Evolutionary conservation across 2,113 vertebrate species (phyloP).

Genomic region (Neodon shergylaensis): DNA sequence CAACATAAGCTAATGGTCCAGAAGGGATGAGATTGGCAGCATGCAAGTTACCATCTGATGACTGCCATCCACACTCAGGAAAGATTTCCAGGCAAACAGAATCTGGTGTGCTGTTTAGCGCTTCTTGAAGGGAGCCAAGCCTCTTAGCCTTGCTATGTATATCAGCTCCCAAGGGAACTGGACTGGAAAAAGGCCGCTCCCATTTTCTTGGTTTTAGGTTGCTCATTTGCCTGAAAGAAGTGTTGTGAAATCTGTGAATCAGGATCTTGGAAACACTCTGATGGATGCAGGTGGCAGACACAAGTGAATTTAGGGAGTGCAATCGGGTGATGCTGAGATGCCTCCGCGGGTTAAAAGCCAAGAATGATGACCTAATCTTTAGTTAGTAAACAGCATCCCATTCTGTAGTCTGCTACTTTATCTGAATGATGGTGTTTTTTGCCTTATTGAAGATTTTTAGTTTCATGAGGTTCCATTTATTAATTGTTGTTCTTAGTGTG

Average conservation of each 20-base stretch:
- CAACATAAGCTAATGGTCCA: neutral
- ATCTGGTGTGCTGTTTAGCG: conserved; percentile 55
- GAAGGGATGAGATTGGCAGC: conserved; percentile 18
- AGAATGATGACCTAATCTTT: neutral
- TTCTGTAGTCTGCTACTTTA: neutral
- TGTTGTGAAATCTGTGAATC: conserved; percentile 11
- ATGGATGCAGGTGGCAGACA: neutral
- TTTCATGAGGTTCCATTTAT: neutral
- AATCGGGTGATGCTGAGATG: neutral
- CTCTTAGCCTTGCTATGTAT: conserved; percentile 4
- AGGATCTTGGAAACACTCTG: conserved; percentile 51
- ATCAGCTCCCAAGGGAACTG: conserved; percentile 42
- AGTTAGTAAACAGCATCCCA: neutral
- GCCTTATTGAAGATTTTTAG: neutral
- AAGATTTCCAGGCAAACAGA: conserved; percentile 69
- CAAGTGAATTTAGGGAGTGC: neutral
- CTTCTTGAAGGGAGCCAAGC: neutral
- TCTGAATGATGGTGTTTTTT: neutral
- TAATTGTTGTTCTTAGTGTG: neutral
- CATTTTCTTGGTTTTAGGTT: conserved; percentile 26
- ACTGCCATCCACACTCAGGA: conserved; percentile 53
- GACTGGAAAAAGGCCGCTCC: neutral
- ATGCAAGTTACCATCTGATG: neutral
- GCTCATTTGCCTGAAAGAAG: conserved; percentile 51
- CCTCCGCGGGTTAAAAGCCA: neutral